These are phyloP conservation scores for Ceratitis capitata DNA, from an alignment of 1,140 invertebrate species.

Conservation along the genomic window DNA sequence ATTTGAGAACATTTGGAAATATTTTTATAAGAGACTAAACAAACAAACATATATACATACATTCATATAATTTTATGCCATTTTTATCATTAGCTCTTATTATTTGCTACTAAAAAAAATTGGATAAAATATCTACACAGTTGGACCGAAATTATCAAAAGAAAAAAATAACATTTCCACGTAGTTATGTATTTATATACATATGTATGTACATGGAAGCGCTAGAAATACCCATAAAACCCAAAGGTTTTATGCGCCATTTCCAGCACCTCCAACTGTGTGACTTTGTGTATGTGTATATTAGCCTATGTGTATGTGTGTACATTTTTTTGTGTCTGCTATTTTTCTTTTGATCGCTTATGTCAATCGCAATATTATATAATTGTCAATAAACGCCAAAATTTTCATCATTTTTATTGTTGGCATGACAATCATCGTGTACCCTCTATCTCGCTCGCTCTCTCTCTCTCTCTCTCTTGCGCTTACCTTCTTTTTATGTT, in stretches of 20 bases:
- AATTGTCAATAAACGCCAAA: slow-evolving; percentile 16
- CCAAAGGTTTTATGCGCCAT: not conserved
- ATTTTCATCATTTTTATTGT: slow-evolving; percentile 27
- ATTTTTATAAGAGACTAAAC: no score
- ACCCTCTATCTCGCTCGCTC: no score
- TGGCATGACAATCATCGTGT: no score
- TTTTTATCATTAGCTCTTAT: not conserved
- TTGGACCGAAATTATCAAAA: not conserved
- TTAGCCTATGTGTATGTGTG: not conserved
- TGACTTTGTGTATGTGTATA: not conserved
- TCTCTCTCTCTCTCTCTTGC: no score
- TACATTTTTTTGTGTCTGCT: no score
- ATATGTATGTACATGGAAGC: not conserved
- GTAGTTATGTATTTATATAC: not conserved
- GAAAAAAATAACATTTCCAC: not conserved
- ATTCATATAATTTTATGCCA: not conserved
- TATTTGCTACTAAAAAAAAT: not conserved
- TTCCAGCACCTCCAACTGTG: not conserved
- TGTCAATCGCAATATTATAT: not conserved
- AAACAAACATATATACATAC: no score
- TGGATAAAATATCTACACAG: not conserved
- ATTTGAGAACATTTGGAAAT: no score
- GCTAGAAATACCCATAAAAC: not conserved
- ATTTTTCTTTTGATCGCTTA: not conserved
- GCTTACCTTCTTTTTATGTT: not conserved